phyloP scores from a whole-genome alignment of 2,888 invertebrate genomes.

The Oligia strigilis region DNA sequence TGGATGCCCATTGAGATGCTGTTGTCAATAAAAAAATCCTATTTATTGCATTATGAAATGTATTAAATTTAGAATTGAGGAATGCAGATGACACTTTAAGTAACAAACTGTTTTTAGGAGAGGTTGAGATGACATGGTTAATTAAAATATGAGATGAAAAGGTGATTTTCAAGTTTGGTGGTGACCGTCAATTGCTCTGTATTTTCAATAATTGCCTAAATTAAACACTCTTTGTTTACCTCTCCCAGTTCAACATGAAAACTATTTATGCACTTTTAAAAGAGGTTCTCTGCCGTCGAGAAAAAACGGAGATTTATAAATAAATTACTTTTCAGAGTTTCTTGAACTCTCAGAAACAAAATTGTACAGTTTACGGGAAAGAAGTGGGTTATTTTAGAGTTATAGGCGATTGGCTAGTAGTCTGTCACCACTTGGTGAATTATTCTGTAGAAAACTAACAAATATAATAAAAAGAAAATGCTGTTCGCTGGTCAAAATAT shows the following conservation, averaged over 20 bases:
- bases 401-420: background rate
- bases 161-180: too few species aligned
- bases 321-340: slow-evolving; percentile 42
- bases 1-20: too few species aligned
- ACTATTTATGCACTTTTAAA: slow-evolving; percentile 28
- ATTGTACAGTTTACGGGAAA: slow-evolving; percentile 7
- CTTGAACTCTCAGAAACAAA: slow-evolving; percentile 41
- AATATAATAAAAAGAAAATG: background rate
- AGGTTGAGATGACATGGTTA: background rate
- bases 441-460: background rate
- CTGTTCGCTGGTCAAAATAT: background rate
- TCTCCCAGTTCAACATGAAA: background rate
- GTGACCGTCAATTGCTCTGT: background rate
- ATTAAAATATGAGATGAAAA: background rate
- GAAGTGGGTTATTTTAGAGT: slow-evolving; percentile 25
- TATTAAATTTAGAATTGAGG: background rate
- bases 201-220: background rate
- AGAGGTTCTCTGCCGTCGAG: background rate
- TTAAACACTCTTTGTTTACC: slow-evolving; percentile 2
- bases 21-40: too few species aligned
- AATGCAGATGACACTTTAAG: background rate
- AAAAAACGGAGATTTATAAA: slow-evolving; percentile 34
- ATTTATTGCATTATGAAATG: too few species aligned
- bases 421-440: slow-evolving; percentile 7
- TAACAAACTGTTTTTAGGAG: background rate